Conservation (phyloP, 2,113 vertebrate species). For the Campylorhamphus procurvoides region DNA sequence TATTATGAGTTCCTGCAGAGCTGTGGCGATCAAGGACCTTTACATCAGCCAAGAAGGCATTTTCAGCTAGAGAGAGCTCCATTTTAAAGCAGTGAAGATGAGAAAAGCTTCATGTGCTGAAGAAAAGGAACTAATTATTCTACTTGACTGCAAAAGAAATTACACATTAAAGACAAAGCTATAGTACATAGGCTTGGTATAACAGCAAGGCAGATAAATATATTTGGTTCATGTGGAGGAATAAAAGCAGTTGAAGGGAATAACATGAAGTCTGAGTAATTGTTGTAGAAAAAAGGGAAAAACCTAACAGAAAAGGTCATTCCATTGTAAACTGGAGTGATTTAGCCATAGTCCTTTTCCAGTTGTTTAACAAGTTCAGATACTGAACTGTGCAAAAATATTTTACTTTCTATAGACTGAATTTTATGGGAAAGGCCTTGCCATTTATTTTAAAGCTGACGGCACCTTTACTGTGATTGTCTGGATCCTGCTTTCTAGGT, state of each 20-base stretch:
- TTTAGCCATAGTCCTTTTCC: background rate
- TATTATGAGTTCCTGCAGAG: background rate
- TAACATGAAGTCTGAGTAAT: background rate
- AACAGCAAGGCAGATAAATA: background rate
- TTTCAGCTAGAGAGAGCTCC: background rate
- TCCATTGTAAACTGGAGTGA: background rate
- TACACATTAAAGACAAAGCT: conserved; percentile 9
- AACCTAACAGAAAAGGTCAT: background rate
- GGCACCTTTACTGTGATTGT: background rate
- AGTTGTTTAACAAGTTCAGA: background rate
- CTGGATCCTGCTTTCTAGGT: background rate
- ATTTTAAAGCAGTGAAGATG: background rate
- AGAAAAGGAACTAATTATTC: conserved; percentile 53
- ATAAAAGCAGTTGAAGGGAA: background rate
- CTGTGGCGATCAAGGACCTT: background rate
- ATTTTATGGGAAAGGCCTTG: background rate
- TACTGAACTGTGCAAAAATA: background rate
- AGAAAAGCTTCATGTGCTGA: background rate
- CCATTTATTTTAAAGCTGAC: background rate
- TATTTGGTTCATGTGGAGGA: background rate
- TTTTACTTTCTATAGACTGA: background rate
- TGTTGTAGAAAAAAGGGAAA: background rate
- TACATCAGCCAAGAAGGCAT: background rate
- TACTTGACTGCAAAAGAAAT: conserved; percentile 30
- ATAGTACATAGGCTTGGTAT: background rate